Conservation (phyloP, 2,888 invertebrate genomes). For the Stenoptilia bipunctidactyla region DNA sequence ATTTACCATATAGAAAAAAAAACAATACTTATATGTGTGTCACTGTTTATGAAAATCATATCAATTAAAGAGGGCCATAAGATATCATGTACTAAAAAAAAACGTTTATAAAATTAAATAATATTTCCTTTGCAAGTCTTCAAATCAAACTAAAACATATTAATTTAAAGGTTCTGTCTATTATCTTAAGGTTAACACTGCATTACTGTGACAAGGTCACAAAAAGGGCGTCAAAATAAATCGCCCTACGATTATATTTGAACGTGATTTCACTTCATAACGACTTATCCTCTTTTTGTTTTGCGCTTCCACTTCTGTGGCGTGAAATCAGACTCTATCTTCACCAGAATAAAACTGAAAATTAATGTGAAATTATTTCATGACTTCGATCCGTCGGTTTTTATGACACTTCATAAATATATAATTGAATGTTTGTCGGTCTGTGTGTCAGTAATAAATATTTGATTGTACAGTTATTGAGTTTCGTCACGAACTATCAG, state of each 20-base stretch:
- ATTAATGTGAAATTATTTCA: not conserved
- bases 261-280: constrained; percentile 1
- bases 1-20: too few species aligned
- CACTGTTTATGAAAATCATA: too few species aligned
- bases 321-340: too few species aligned
- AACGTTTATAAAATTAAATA: too few species aligned
- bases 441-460: constrained; percentile 3
- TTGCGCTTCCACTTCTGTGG: not conserved
- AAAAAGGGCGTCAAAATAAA: constrained; percentile 1
- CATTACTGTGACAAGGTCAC: not conserved
- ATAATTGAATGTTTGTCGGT: constrained; percentile 1
- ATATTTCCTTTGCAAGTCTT: too few species aligned
- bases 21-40: too few species aligned
- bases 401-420: constrained; percentile 2
- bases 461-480: not conserved
- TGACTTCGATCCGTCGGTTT: not conserved
- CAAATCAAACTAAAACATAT: too few species aligned
- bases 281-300: not conserved
- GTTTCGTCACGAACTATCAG: not conserved
- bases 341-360: too few species aligned
- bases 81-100: too few species aligned
- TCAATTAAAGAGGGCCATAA: too few species aligned
- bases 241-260: constrained; percentile 1
- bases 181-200: too few species aligned
- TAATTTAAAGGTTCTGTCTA: too few species aligned